Percentiles rank a stretch among this genome's conserved stretches.
These are phyloP conservation scores for Leptinotarsa texana DNA, from an alignment of 1,140 invertebrate genomes.

Conservation along the genomic window DNA sequence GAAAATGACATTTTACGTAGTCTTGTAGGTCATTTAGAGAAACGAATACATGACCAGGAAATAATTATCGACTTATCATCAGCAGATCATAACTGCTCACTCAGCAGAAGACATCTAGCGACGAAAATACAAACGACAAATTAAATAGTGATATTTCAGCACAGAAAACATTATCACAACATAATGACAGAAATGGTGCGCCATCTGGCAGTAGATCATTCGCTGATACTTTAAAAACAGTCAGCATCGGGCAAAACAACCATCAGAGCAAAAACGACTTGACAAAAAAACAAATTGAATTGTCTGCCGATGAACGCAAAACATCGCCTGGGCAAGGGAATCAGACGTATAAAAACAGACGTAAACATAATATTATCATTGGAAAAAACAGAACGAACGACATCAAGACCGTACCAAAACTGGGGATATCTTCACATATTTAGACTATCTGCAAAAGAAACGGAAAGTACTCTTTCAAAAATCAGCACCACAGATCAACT, in stretches of 20 bases:
- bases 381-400: constrained; percentile 3
- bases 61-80: too few species aligned
- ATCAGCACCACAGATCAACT: too few species aligned
- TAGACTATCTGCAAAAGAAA: too few species aligned
- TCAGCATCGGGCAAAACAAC: neutral
- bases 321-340: neutral
- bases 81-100: too few species aligned
- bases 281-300: constrained; percentile 2
- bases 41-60: neutral
- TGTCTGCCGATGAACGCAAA: neutral
- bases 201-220: neutral
- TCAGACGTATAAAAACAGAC: neutral
- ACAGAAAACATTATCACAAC: neutral
- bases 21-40: neutral
- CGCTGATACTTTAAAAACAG: neutral
- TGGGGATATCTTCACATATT: neutral
- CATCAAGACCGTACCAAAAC: constrained; percentile 4
- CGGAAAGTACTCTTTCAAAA: too few species aligned
- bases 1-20: neutral
- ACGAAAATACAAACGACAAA: neutral
- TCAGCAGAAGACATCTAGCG: neutral
- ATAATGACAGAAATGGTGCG: neutral
- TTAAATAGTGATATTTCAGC: neutral
- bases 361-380: constrained; percentile 7
- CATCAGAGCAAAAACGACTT: constrained; percentile 4